Base-by-base conservation (phyloP, 2,113 vertebrate genomes). In the Melozone crissalis region DNA sequence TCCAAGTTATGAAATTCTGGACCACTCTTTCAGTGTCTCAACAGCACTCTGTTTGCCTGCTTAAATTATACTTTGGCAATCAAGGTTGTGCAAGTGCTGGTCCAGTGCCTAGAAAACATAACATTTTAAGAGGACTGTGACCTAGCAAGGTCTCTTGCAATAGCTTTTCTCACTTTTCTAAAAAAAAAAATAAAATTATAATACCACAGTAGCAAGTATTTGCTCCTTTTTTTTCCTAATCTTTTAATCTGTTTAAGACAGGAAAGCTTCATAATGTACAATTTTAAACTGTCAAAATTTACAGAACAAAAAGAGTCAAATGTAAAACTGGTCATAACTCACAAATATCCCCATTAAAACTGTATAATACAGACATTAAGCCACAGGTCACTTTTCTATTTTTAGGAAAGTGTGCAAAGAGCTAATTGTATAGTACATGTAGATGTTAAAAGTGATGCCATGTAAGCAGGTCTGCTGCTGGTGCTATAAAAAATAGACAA, bases 401-500 rank as follows among this genome's bases (percentile, higher is more conserved):
- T 92, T 92, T 80, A 96, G 89, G 90, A 96, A 97, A 95, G 57
- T 96, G 93, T 98, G 97, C 89, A 96, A 97, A 95, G 83, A 94
- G 93, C 88, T 95, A 97, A 63, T 43, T 71, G 55, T 94, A 66
- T 87, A 43, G 17, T 84, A 96, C 67, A 90, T 54, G 58, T 90
- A 94, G 61, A 95, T 54, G 75, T 90, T 89, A 90, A 96, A 97
- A 97, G 95, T 93, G 80, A 96, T 84, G 89, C 75, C 57, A 58
- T 28, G n/a, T 83, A 91, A 96, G 94, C 67, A 96, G 59, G 51
- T 89, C 72, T 81, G 41, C 41, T 41, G 93, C 72, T 68, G 93
- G 95, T 96, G 87, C 96, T 97, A 96, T 97, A 98, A 98, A 98
- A 98, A 98, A 98, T 98, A 98, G 91, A 97, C 97, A 97, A 83